Conservation (phyloP, 2,113 vertebrate genomes). For the Cichladusa arquata region DNA sequence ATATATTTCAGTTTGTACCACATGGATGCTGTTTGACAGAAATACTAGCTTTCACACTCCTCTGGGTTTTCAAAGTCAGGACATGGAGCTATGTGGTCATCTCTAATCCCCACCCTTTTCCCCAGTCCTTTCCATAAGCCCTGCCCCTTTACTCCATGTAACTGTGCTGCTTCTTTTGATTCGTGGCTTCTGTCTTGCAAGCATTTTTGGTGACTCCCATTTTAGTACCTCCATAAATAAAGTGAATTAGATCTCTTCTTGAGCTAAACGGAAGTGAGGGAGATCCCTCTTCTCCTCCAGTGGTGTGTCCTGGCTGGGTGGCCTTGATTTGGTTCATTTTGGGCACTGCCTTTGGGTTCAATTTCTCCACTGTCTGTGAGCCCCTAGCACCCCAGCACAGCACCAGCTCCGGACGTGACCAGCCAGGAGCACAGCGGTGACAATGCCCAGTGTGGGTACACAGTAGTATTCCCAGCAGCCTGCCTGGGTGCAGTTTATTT, state of each 20-base stretch:
- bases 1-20: not conserved
- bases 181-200: not conserved
- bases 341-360: not conserved
- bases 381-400: not conserved
- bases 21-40: not conserved
- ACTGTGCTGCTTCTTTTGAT: not conserved
- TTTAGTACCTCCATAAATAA: not conserved
- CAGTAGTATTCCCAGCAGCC: not conserved
- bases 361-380: not conserved
- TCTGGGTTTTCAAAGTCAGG: not conserved
- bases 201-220: not conserved
- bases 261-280: not conserved
- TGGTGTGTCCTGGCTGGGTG: not conserved
- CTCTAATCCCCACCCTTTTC: not conserved
- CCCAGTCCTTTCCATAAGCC: not conserved
- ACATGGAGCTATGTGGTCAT: not conserved
- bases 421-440: not conserved
- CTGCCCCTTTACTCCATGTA: not conserved
- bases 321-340: not conserved
- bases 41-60: not conserved
- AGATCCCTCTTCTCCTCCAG: not conserved
- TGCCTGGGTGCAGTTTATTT: not conserved
- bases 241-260: not conserved
- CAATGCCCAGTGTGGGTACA: not conserved
- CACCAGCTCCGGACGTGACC: not conserved